Evolutionary conservation across 2,797 vertebrate genomes (phyloP).

Genomic region (Coilia nasus): DNA sequence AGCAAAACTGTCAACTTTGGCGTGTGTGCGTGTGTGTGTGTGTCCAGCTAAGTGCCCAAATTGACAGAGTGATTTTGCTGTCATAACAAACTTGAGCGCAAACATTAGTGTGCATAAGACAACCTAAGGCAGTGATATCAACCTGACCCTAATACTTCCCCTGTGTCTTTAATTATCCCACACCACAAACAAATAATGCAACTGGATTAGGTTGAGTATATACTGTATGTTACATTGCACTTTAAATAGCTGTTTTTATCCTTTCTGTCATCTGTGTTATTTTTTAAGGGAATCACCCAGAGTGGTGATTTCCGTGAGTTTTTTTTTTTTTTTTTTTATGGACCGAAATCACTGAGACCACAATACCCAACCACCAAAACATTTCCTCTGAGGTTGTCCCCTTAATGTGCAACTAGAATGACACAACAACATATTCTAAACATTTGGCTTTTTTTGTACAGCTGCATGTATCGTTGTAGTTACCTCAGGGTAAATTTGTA

Average conservation of each 20-base stretch:
- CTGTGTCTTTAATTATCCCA: background rate
- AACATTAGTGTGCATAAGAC: background rate
- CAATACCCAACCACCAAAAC: background rate
- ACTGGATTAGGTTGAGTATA: background rate
- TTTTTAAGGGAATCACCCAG: background rate
- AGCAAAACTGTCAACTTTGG: conserved; percentile 12
- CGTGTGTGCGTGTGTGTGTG: background rate
- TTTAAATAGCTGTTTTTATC: background rate
- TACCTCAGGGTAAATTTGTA: background rate
- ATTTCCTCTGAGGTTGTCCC: background rate
- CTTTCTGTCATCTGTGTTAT: background rate
- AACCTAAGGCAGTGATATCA: background rate
- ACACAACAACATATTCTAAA: conserved; percentile 1
- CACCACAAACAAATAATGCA: background rate
- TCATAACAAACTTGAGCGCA: background rate
- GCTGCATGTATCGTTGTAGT: background rate
- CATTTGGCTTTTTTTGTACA: conserved; percentile 9
- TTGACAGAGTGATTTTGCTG: conserved; percentile 1
- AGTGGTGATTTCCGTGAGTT: background rate
- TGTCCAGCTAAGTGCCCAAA: background rate
- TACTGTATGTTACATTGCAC: background rate
- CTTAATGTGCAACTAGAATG: background rate
- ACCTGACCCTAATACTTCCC: background rate
- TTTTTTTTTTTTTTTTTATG: background rate
- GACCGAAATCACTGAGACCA: conserved; percentile 4